Percentiles rank a stretch among this genome's conserved stretches.
Evolutionary conservation across 2,113 vertebrate species (phyloP).

Genomic region (Manacus vitellinus): DNA sequence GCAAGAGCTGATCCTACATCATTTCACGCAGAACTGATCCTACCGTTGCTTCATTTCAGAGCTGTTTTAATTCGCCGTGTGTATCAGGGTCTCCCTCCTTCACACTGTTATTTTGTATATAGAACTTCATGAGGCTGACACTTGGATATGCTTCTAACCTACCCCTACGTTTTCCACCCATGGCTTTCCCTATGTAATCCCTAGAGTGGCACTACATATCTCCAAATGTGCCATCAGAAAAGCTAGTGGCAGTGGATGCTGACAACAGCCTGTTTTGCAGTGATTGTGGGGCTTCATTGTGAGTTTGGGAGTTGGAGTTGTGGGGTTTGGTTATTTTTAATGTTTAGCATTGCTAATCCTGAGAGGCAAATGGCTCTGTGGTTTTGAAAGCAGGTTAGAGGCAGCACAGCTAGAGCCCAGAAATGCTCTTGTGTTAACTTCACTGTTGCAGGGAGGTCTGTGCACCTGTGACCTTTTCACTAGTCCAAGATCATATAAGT

Average conservation of each 20-base stretch:
- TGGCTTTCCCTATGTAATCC: neutral
- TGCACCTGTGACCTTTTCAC: neutral
- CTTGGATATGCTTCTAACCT: neutral
- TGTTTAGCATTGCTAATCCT: neutral
- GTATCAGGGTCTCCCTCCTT: neutral
- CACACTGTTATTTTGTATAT: neutral
- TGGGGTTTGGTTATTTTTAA: neutral
- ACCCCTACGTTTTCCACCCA: neutral
- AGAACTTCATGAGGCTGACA: neutral
- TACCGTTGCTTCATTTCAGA: neutral
- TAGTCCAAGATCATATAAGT: neutral
- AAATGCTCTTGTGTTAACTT: neutral
- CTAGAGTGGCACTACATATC: neutral
- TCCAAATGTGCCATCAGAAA: neutral
- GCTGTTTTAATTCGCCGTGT: neutral
- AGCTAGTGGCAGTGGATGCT: neutral
- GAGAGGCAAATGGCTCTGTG: neutral
- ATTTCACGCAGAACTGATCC: neutral
- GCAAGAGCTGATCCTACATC: neutral
- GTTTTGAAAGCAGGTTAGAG: neutral
- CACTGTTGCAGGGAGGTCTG: fast-evolving
- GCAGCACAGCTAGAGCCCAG: neutral
- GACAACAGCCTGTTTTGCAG: neutral
- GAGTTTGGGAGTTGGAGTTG: too few species aligned
- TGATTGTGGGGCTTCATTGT: neutral